Evolutionary conservation across 2,797 vertebrate genomes (phyloP).

Genomic region (Merluccius polli): DNA sequence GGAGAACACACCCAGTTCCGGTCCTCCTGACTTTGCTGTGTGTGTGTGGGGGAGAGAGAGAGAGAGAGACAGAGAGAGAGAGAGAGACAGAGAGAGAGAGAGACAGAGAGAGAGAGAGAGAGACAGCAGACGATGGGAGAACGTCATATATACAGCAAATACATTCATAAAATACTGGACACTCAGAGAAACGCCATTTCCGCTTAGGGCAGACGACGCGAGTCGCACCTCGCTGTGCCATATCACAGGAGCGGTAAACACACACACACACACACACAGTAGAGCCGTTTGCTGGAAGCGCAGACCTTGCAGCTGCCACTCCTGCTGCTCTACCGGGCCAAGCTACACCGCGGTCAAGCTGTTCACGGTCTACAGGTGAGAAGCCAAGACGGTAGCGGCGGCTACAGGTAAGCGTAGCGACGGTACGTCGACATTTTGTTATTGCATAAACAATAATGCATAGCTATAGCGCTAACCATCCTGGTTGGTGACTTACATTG

Average conservation of each 20-base stretch:
- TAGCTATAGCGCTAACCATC: conserved; percentile 20
- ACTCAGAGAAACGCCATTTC: conserved; percentile 7
- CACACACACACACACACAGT: not conserved
- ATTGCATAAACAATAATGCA: too few species aligned
- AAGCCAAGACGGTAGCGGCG: conserved; percentile 3
- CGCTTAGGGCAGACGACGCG: conserved; percentile 9
- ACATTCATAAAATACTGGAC: not conserved
- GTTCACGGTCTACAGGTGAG: not conserved
- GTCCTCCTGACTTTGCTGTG: conserved; percentile 85
- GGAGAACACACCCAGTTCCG: conserved; percentile 93
- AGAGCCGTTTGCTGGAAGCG: not conserved
- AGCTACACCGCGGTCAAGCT: not conserved
- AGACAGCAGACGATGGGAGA: not conserved
- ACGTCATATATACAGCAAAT: not conserved
- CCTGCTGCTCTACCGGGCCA: not conserved
- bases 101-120: conserved; percentile 14
- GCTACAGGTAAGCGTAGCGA: not conserved
- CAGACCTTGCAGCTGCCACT: not conserved
- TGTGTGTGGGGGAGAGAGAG: conserved; percentile 36
- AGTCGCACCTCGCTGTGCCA: not conserved
- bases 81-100: conserved; percentile 40
- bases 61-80: conserved; percentile 19
- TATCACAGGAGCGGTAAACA: not conserved
- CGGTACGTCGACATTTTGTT: too few species aligned
- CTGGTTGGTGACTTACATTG: conserved; percentile 67